Evolutionary conservation across 2,888 invertebrate genomes (phyloP).

Genomic region (Clanis bilineata): DNA sequence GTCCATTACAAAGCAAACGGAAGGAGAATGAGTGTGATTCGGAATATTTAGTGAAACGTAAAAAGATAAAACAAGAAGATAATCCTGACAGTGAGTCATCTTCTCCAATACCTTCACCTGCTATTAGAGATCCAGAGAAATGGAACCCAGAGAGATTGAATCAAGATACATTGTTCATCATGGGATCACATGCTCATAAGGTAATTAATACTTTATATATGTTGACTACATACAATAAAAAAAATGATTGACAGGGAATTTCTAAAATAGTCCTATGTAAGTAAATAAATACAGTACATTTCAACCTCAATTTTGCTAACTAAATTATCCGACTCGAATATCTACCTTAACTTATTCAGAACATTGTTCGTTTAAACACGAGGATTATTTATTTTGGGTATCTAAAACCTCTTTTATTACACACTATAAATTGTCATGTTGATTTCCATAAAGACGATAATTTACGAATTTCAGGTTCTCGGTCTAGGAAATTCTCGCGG

Average conservation of each 20-base stretch:
- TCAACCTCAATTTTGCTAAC: no score
- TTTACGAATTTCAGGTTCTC: slow-evolving; percentile 70
- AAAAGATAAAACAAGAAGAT: slow-evolving; percentile 70
- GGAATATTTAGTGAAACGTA: slow-evolving; percentile 60
- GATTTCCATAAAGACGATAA: no score
- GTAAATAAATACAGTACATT: no score
- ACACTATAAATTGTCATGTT: no score
- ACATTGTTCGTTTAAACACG: no score
- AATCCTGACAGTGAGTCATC: slow-evolving; percentile 57
- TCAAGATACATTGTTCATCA: slow-evolving; percentile 89
- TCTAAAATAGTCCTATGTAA: no score
- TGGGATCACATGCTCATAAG: slow-evolving; percentile 90
- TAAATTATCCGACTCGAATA: no score
- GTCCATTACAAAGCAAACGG: slow-evolving; percentile 81
- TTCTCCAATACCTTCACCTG: slow-evolving; percentile 67
- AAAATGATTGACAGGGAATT: no score
- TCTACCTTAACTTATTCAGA: no score
- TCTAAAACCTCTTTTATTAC: no score
- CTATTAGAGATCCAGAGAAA: slow-evolving; percentile 83
- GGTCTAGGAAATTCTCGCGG: slow-evolving; percentile 90
- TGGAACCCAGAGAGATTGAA: slow-evolving; percentile 89
- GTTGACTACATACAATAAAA: no score
- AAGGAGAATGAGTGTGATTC: slow-evolving; percentile 85
- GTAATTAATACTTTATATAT: slow-evolving; percentile 50
- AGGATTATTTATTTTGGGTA: no score